Conservation (phyloP, 2,797 vertebrate species). For the Buphagus erythrorhynchus region DNA sequence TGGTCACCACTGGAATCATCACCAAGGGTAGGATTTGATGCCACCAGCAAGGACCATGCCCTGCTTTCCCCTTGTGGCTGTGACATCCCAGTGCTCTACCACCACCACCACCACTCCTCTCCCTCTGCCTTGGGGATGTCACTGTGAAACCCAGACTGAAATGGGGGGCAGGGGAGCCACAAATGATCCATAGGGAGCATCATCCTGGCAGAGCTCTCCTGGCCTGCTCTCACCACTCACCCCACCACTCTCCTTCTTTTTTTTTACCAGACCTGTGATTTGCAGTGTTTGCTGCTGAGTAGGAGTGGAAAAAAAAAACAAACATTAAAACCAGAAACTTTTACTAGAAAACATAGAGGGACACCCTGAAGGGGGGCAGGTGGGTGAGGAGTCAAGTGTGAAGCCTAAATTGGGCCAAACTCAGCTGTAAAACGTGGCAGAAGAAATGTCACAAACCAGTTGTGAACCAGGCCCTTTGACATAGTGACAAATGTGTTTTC, state of each 20-base stretch:
- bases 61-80: fast-evolving
- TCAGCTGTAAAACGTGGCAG: neutral
- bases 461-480: neutral
- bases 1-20: neutral
- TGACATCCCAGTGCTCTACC: neutral
- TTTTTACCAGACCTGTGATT: neutral
- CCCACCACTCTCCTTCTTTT: neutral
- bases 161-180: neutral
- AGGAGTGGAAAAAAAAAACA: neutral
- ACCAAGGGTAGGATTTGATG: neutral
- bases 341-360: neutral
- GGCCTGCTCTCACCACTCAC: neutral
- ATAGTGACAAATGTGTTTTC: neutral
- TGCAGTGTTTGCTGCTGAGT: neutral
- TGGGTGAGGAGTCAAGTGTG: neutral
- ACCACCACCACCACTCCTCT: neutral
- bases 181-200: fast-evolving
- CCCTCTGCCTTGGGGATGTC: too few relatives aligned
- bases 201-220: neutral
- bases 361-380: neutral
- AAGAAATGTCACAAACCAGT: neutral
- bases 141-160: neutral
- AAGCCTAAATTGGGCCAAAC: fast-evolving
- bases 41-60: neutral
- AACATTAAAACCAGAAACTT: neutral